Conservation (phyloP, 2,797 vertebrate genomes). For the Pseudochirops corinnae region DNA sequence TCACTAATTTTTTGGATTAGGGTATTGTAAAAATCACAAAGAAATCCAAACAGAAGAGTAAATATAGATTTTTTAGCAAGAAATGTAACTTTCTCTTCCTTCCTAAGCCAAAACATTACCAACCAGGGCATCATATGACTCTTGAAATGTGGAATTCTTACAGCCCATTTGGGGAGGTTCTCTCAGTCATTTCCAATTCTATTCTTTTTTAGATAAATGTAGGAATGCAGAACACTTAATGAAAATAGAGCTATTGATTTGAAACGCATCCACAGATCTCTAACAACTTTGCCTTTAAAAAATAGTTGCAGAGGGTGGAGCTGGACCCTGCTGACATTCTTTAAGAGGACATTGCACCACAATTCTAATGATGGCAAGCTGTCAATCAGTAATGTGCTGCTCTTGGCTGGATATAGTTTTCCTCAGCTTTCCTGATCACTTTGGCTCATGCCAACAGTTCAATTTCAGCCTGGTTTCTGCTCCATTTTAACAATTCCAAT, state of each 20-base stretch:
- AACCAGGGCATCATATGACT: slow-evolving; percentile 30
- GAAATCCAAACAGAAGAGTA: slow-evolving; percentile 79
- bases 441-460: neutral
- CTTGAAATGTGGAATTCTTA: slow-evolving; percentile 40
- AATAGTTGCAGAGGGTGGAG: neutral
- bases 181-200: slow-evolving; percentile 32
- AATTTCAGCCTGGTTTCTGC: neutral
- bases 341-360: neutral
- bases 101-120: slow-evolving; percentile 54
- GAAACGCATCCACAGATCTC: slow-evolving; percentile 20
- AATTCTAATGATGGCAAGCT: neutral
- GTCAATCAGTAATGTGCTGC: neutral
- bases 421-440: neutral
- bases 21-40: slow-evolving; percentile 74
- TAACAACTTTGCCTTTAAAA: slow-evolving; percentile 2
- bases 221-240: slow-evolving; percentile 29
- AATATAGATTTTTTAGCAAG: slow-evolving; percentile 77
- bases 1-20: slow-evolving; percentile 72
- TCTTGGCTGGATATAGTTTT: neutral
- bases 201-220: slow-evolving; percentile 31
- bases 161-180: neutral
- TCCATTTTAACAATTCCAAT: neutral
- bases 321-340: neutral
- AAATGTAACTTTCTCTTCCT: slow-evolving; percentile 73
- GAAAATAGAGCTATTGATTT: slow-evolving; percentile 9